Base-by-base conservation (phyloP, 2,797 vertebrate species). In the Pseudochirops corinnae region DNA sequence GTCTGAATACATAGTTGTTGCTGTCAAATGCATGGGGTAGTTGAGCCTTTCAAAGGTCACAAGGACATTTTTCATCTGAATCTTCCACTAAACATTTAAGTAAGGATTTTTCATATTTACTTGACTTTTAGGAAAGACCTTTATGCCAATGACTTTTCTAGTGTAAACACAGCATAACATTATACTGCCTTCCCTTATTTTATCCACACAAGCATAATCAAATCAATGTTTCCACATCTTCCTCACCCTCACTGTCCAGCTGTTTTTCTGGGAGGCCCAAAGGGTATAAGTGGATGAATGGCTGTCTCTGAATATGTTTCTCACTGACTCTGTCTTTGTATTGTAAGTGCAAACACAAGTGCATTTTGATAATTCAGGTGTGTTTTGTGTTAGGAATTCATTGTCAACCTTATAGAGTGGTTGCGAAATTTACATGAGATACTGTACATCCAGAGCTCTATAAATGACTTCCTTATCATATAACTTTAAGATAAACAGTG, bases 51-150 rank as follows among this genome's bases (percentile, higher is more conserved):
- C 67, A 82, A 82, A 82, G 67, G 67, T 82, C 67, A 82, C n/a
- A 39, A 24, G 67, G 67, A 82, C 67, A 82, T 24, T 82, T 82
- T 82, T 82, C 67, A 82, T 82, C 67, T 82, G 67, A 82, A 46
- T 82, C n/a, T 46, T 82, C 67, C n/a, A 82, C 7, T 82, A 82
- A 82, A 82, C 67, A 82, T 82, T 82, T 82, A 82, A 82, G 67
- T n/a, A 82, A 82, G 67, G 67, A 82, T 82, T 82, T 82, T 82
- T 82, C 18, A 82, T 82, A 82, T 82, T 82, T 82, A 46, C 67
- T 82, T 82, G 67, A 82, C 67, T 82, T 82, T 82, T 82, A 82
- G 39, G 67, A 82, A 39, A 82, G 67, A 82, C 67, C n/a, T 82
- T 82, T 82, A 82, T 82, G n/a, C n/a, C 67, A 82, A 39, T 82